phyloP scores from a whole-genome alignment of 1,140 invertebrate genomes.

The Leptinotarsa undecemlineata region DNA sequence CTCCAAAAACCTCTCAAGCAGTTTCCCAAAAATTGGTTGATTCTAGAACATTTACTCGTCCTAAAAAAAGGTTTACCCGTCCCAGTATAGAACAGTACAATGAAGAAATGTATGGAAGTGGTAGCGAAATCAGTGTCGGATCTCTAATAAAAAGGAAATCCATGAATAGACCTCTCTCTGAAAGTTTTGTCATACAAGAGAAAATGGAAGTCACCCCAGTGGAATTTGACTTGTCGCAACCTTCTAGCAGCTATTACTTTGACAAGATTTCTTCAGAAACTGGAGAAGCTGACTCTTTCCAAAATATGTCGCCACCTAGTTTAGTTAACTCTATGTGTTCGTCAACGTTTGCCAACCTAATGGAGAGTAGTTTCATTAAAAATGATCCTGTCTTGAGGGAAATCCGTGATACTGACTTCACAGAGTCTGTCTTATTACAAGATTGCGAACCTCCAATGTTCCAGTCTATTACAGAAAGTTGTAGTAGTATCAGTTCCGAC shows the following conservation, averaged over 20 bases:
- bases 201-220: conserved; percentile 31
- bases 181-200: conserved; percentile 21
- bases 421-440: conserved; percentile 44
- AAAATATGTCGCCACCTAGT: conserved; percentile 55
- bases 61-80: conserved; percentile 54
- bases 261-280: conserved; percentile 45
- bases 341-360: conserved; percentile 53
- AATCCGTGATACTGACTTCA: conserved; percentile 52
- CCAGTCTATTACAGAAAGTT: conserved; percentile 52
- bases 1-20: conserved; percentile 24
- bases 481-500: conserved; percentile 50
- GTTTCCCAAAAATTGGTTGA: conserved; percentile 53
- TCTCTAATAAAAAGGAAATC: conserved; percentile 8
- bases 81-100: conserved; percentile 55
- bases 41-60: conserved; percentile 59
- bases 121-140: conserved; percentile 29
- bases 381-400: conserved; percentile 53
- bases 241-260: conserved; percentile 48
- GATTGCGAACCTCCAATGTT: conserved; percentile 48
- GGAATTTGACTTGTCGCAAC: conserved; percentile 51
- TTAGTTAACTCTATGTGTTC: conserved; percentile 54
- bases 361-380: conserved; percentile 54
- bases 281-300: conserved; percentile 47
- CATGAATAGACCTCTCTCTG: conserved; percentile 9
- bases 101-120: conserved; percentile 47